Conservation (phyloP, 2,797 vertebrate species). For the Myotis daubentonii region DNA sequence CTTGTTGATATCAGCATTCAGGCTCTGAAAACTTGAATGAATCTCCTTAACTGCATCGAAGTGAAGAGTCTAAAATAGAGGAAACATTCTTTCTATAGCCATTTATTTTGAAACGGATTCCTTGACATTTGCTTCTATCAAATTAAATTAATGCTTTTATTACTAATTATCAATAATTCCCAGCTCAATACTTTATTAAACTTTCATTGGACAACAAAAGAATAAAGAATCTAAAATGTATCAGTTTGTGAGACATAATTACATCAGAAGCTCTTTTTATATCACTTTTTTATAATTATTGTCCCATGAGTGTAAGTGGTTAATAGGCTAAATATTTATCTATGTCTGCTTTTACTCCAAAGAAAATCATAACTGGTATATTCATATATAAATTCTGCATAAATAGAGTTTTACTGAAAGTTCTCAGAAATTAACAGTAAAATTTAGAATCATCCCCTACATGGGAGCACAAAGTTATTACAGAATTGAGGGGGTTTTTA, state of each 20-base stretch:
- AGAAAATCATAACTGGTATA: not conserved
- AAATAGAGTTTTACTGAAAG: not conserved
- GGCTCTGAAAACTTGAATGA: too few relatives aligned
- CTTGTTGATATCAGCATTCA: constrained; percentile 88
- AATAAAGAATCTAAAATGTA: not conserved
- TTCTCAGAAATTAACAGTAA: not conserved
- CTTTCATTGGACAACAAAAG: not conserved
- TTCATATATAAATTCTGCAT: not conserved
- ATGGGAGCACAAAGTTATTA: not conserved
- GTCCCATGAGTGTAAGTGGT: not conserved
- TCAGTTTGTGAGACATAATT: not conserved
- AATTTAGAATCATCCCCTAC: not conserved
- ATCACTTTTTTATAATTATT: not conserved
- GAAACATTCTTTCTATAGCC: not conserved
- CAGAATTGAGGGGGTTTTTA: not conserved
- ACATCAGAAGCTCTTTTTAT: not conserved
- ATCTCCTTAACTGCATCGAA: constrained; percentile 77
- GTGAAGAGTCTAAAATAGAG: constrained; percentile 80
- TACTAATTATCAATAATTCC: too few relatives aligned
- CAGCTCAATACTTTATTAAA: too few relatives aligned
- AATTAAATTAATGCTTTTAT: too few relatives aligned
- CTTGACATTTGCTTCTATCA: not conserved
- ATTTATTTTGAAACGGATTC: not conserved
- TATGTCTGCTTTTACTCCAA: not conserved
- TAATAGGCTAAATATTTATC: not conserved